Base-by-base conservation (phyloP, 2,888 invertebrate genomes). In the Saturnia pavonia region DNA sequence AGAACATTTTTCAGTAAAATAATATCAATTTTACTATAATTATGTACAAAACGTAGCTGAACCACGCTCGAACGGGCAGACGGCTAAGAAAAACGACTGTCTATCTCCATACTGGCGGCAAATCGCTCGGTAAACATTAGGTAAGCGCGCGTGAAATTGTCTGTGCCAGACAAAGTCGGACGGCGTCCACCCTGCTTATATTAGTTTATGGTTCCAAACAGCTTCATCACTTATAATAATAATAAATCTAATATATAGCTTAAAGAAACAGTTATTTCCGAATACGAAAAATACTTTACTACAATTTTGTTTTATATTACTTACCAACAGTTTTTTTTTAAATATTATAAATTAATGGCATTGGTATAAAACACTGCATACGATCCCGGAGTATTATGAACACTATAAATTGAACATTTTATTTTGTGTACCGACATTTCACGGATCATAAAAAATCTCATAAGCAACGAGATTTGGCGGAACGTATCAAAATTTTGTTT, bases 121-220 rank as follows among this genome's bases (percentile, higher is more conserved):
- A 91, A 90, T 91, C 87, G 89, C 80, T 90, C 82, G 87, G 89
- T 88, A 91, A 91, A 91, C 87, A 90, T 91, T 88, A 87, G 86
- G 83, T 87, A 89, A 90, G 89, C 88, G 87, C 86, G 87, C 89
- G 90, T 91, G 87, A 91, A 91, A 91, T 91, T 89, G 88, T 89
- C 87, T 88, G 85, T 84, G 85, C 79, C 71, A 78, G 77, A 77
- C 76, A 74, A 75, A 80, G 78, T 75, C 80, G 79, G 78, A 77
- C 84, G 78, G 77, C 80, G 81, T 79, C 84, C 84, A 82, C 83
- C 82, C 81, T 81, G 85, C 85, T 85, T 86, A 84, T 80, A 84
- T 85, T 85, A 84, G 80, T 80, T 82, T 84, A 82, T 80, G 78
- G 79, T 78, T 79, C 78, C 74, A 75, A 80, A 76, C 76, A 74